Evolutionary conservation across 2,888 invertebrate species (phyloP), one percentile per base, ranked within the genome.

Genomic region (Trichogramma evanescens): DNA sequence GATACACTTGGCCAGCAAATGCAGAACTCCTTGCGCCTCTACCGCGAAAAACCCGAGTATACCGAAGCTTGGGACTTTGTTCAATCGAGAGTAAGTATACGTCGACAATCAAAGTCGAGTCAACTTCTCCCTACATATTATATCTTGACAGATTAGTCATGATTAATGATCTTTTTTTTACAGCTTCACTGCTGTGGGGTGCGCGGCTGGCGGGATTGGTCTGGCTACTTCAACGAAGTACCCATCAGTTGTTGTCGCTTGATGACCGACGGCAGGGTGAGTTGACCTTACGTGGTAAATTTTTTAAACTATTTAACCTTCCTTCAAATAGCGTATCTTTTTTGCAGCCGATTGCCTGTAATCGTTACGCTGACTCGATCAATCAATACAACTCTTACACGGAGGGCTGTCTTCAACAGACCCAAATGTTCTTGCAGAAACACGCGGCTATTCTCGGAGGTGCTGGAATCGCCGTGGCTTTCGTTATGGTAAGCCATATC

Each of bases 41-140:
- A 93, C 75, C 88, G 88, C 52, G 83, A 82, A 13, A 83, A 84
- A 63, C 82, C 83, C 51, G 84, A 87, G 63, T 85, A 90, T 61
- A 89, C 89, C 2, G 83, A 85, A 60, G 88, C 94, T 0, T 95
- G 95, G 95, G 93, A 95, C 74, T 85, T 87, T 65, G 91, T 93
- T 1, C 95, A 96, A 77, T 84, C 85, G 64, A 80, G 81, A 67
- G 85, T 85, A 70, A 74, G 48, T 50, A 1, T 50, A 1, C 5
- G 45, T 9, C 41, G 10, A 41, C 8, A 6, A 26, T 43, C 5
- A 40, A 10, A 72, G 66, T 38, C 4, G 8, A 6, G 54, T 10
- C 13, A 43, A 9, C 8, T 51, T 41, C 26, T 26, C 26, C 3
- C 26, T 26, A 26, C 26, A 26, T 26, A 26, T 26, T 26, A 26